phyloP scores from a whole-genome alignment of 2,113 vertebrate genomes.

The Hippocampus zosterae region DNA sequence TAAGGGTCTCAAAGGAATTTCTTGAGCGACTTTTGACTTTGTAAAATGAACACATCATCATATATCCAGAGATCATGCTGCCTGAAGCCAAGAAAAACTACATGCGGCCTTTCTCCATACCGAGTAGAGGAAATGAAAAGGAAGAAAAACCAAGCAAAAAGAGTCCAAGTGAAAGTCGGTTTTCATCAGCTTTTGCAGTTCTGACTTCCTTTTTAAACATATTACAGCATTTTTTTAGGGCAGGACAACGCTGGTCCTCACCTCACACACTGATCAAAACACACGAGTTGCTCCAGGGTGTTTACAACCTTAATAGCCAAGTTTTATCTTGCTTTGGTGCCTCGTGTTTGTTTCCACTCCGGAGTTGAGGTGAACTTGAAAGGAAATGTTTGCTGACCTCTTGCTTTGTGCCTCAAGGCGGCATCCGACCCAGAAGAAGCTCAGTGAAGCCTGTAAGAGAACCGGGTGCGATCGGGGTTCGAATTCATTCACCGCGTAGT shows the following conservation, averaged over 20 bases:
- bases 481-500: constrained; percentile 53
- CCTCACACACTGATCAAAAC: constrained; percentile 2
- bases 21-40: constrained; percentile 7
- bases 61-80: constrained; percentile 35
- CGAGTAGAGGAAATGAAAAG: not conserved
- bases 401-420: constrained; percentile 38
- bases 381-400: constrained; percentile 56
- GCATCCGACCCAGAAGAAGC: constrained; percentile 22
- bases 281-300: not conserved
- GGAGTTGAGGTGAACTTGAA: constrained; percentile 32
- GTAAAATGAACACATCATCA: constrained; percentile 32
- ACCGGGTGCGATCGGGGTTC: constrained; percentile 64
- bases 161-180: not conserved
- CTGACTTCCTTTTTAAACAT: not conserved
- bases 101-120: constrained; percentile 21
- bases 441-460: constrained; percentile 35
- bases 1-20: constrained; percentile 4
- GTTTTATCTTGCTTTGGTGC: constrained; percentile 47
- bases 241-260: not conserved
- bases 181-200: not conserved
- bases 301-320: constrained; percentile 26
- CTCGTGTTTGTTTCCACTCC: constrained; percentile 38
- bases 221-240: not conserved
- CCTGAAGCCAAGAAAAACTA: constrained; percentile 47
- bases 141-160: not conserved